A percentile compares a stretch with the other conserved stretches of the same genome.
Conservation (phyloP, 2,888 invertebrate species). For the Coecobrya sp. region DNA sequence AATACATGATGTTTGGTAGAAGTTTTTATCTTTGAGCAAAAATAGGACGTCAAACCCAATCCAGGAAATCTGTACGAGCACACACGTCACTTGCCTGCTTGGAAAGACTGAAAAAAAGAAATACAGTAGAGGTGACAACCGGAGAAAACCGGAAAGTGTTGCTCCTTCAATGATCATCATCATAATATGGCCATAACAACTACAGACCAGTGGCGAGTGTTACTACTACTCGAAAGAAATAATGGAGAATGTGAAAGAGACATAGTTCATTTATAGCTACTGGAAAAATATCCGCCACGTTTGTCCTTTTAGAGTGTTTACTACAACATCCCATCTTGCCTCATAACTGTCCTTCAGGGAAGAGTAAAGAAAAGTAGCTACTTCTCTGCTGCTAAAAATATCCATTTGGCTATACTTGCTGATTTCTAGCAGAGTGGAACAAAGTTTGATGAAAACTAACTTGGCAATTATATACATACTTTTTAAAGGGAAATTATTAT, state of each 20-base stretch:
- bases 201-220: no score
- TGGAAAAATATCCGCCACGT: background rate
- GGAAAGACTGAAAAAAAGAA: no score
- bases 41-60: no score
- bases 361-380: background rate
- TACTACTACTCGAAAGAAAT: no score
- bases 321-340: background rate
- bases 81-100: no score
- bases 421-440: background rate
- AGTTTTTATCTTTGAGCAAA: no score
- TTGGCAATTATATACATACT: background rate
- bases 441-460: background rate
- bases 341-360: slow-evolving; percentile 13
- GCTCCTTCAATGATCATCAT: no score
- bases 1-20: no score
- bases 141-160: no score
- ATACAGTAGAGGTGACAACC: no score
- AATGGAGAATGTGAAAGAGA: background rate
- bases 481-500: slow-evolving; percentile 3
- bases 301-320: background rate
- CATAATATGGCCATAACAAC: no score
- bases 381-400: background rate
- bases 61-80: no score
- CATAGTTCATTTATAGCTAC: background rate
- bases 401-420: background rate